These are phyloP conservation scores for Trichogramma pretiosum DNA, from an alignment of 1,140 invertebrate species.

Conservation along the genomic window DNA sequence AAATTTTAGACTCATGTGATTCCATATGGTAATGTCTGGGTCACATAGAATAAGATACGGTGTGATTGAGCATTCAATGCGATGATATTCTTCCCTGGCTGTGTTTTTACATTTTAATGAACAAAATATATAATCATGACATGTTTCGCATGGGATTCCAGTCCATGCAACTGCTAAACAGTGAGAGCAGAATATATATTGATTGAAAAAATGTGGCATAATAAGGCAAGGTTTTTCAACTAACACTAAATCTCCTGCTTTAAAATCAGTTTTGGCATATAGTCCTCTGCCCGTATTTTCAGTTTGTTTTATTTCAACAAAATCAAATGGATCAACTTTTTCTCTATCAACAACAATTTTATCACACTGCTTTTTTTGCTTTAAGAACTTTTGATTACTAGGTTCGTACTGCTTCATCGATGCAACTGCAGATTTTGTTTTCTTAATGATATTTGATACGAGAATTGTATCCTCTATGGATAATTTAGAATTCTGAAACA, in stretches of 20 bases:
- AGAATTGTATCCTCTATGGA: no score
- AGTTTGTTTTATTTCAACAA: constrained; percentile 44
- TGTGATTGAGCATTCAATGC: constrained; percentile 65
- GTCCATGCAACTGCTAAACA: constrained; percentile 56
- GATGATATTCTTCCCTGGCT: constrained; percentile 60
- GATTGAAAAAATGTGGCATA: constrained; percentile 51
- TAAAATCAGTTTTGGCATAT: constrained; percentile 52
- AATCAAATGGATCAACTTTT: constrained; percentile 45
- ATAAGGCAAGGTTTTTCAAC: constrained; percentile 66
- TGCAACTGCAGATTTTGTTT: no score
- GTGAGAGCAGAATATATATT: constrained; percentile 58
- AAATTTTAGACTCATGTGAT: constrained; percentile 56
- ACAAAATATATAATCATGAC: constrained; percentile 62
- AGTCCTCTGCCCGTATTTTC: constrained; percentile 53
- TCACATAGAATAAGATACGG: constrained; percentile 46
- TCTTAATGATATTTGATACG: no score
- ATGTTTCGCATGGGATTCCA: constrained; percentile 55
- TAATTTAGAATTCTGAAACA: no score
- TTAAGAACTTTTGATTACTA: no score
- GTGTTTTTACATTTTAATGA: constrained; percentile 53
- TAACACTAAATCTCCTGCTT: constrained; percentile 64
- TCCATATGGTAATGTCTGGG: constrained; percentile 54
- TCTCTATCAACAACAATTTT: no score
- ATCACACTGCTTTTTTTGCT: no score
- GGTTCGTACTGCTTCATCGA: no score